Evolutionary conservation across 2,888 invertebrate species (phyloP), one percentile per base, ranked within the genome.

Genomic region (Poecilobothrus nobilitatus): DNA sequence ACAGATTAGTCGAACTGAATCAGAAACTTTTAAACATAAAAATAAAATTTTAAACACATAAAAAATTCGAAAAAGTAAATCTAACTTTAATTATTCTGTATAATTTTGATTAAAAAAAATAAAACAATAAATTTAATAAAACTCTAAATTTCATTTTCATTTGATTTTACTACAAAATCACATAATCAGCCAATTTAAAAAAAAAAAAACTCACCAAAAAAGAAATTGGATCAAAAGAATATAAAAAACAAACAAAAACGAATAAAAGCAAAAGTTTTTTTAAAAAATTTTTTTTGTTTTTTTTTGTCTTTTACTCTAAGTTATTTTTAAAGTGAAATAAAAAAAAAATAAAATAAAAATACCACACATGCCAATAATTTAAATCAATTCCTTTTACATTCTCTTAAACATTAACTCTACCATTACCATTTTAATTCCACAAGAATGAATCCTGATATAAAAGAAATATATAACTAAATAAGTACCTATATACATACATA

Each of bases 341-440:
- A 41, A 41, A 41, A 3, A 41, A 41, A 41, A 41, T 27, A 37
- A 37, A 53, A 53, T n/a, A 53, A 18, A 53, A 53, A 12, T 5
- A 37, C 53, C 53, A 53, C 53, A 53, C 15, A 53, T 53, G 53
- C 53, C 53, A 53, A 53, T 53, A 53, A 53, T 53, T 53, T 53
- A 18, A 53, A 53, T 53, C 53, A 53, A 53, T 53, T 53, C 53
- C 12, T 53, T 53, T 53, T 18, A 37, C 37, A 37, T 37, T 12
- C 10, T 12, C 37, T 37, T 37, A 37, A 27, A 37, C 37, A 10
- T 37, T 34, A 12, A 37, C 37, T 37, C 37, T 53, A 53, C 53
- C 53, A 53, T 53, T 53, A 37, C 37, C 37, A 37, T 12, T 37
- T 37, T 7, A 27, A 37, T 53, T 6, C 53, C 53, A n/a, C 53